Evolutionary conservation across 2,888 invertebrate species (phyloP), one percentile per base, ranked within the genome.

Genomic region (Gnatocerus cornutus): DNA sequence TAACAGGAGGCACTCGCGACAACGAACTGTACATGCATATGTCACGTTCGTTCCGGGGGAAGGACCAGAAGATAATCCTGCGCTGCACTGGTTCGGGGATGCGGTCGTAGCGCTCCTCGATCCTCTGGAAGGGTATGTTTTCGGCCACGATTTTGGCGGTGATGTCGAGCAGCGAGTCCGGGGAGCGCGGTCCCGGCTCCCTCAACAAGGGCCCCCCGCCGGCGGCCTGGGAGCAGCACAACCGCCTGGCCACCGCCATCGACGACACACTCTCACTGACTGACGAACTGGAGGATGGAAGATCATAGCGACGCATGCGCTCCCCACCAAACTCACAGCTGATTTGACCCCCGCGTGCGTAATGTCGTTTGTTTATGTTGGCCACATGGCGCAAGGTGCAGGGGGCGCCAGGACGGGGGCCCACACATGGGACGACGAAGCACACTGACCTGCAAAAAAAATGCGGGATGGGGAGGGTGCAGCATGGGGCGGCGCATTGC

Each of bases 21-120:
- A 93, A 88, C 77, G 93, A 93, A 78, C 93, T 94, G 87, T 95
- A 95, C 93, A 95, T 94, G 86, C 93, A 93, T 84, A 95, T 94
- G 87, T 94, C 94, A 82, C 92, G 88, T 86, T 95, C 95, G 84
- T 94, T 92, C 81, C 94, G 87, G 77, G 95, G 95, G 87, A 95
- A 95, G 75, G 94, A 94, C 93, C 94, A 95, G 87, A 90, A 95
- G 82, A 95, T 93, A 84, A 95, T 93, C 82, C 94, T 89, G 78
- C 93, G 89, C 86, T 95, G 95, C 84, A 95, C 94, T 76, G 94
- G 94, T 85, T 95, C 95, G 76, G 95, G 95, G 85, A 95, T 94
- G 80, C 94, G 90, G 84, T 93, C 92, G 85, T 93, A 94, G 76
- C 93, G 90, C 85, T 94, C 94, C 86, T 95, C 95, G 82, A 95